A percentile compares a stretch with the other conserved stretches of the same genome.
Conservation (phyloP, 2,888 invertebrate species). For the Drosophila macrospina region DNA sequence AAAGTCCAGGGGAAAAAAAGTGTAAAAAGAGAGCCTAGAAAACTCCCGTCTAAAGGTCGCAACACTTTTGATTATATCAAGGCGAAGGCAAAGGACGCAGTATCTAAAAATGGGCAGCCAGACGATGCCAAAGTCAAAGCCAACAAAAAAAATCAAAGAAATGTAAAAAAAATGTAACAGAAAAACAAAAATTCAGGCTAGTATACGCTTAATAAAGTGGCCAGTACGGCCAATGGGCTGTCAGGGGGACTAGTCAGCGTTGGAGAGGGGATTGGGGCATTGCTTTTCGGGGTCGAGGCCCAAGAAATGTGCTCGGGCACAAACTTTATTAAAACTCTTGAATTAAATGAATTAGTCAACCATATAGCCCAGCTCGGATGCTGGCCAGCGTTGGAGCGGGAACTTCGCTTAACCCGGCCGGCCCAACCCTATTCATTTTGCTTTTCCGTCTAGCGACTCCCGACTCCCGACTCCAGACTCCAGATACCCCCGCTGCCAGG, state of each 20-base stretch:
- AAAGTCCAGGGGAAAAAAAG: conserved; percentile 29
- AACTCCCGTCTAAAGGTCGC: conserved; percentile 58
- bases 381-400: conserved; percentile 44
- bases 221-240: conserved; percentile 24
- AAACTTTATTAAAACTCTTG: conserved; percentile 81
- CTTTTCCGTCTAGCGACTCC: conserved; percentile 14
- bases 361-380: conserved; percentile 74
- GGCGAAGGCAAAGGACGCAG: conserved; percentile 50
- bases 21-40: conserved; percentile 35
- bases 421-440: neutral
- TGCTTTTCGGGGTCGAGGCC: conserved; percentile 35
- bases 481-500: neutral
- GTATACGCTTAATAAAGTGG: conserved; percentile 77
- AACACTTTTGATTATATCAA: conserved; percentile 79
- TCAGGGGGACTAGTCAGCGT: conserved; percentile 1
- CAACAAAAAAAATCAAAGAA: conserved; percentile 25
- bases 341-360: conserved; percentile 81
- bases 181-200: conserved; percentile 61
- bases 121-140: conserved; percentile 41
- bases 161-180: conserved; percentile 32
- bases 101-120: conserved; percentile 52
- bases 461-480: conserved; percentile 30
- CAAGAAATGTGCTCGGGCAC: conserved; percentile 71
- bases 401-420: conserved; percentile 42
- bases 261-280: neutral